Base-by-base conservation (phyloP, 2,888 invertebrate species). In the Eristalinus aeneus region DNA sequence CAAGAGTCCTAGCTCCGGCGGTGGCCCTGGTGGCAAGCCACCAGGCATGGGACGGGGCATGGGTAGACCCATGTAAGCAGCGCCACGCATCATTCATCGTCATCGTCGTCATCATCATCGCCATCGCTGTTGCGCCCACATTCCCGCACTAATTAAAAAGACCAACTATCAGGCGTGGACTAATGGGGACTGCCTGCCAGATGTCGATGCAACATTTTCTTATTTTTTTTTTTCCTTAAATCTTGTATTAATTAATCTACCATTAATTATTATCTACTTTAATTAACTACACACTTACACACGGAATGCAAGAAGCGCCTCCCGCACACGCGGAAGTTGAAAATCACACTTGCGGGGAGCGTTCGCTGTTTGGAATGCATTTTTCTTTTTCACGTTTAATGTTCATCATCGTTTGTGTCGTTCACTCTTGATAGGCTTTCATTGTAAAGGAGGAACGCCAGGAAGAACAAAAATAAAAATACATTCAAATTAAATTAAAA, bases 1-100 rank as follows among this genome's bases (percentile, higher is more conserved):
- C 89, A 98, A 98, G 93, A 98, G 98, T 92, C 97, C 96, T 46
- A 96, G 96, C 90, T 94, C 95, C 36, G 93, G 93, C 9, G 91
- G 90, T 23, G 93, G 16, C 27, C 27, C 27, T 5, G 27, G 27
- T 9, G 46, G 93, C 31, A 94, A 93, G 3, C 93, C 93, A 84
- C 94, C 94, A 22, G 96, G 27, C 27, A 27, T 27, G 27, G 27
- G 96, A 8, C 94, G 95, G 85, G 95, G 95, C 64, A 96, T 96
- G 95, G 96, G 96, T 12, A 94, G 96, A 89, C 97, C 97, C 20
- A 95, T 96, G 94, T 92, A 92, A 90, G 89, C 86, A 71, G 63
- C 69, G 71, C 81, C 34, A 72, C 27, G 34, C 46, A 68, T 58
- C 85, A 77, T 81, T 73, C 68, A 68, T 77, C 67, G 72, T 79